Evolutionary conservation across 2,888 invertebrate species (phyloP).

Genomic region (Lasioglossum calceatum): DNA sequence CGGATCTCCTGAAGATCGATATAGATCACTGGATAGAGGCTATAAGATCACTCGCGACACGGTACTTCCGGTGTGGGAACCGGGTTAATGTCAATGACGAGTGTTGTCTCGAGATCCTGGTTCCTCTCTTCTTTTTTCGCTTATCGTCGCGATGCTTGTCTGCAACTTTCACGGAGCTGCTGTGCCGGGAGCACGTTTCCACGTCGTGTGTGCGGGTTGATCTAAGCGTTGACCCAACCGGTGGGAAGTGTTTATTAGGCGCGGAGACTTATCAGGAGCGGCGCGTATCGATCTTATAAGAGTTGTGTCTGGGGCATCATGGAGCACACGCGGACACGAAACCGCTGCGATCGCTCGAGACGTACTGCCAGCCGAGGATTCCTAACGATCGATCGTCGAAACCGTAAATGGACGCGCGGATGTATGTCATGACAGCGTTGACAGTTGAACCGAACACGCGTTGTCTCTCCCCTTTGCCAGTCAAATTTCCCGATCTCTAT

Average conservation of each 20-base stretch:
- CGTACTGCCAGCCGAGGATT: conserved; percentile 28
- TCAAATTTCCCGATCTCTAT: not conserved
- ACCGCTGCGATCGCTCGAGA: conserved; percentile 21
- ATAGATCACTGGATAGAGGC: not conserved
- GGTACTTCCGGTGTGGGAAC: not conserved
- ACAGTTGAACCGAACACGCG: conserved; percentile 16
- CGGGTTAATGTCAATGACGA: not conserved
- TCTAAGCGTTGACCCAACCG: not conserved
- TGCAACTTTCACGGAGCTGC: not conserved
- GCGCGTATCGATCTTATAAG: not conserved
- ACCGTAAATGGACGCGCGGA: conserved; percentile 32
- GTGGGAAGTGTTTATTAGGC: not conserved
- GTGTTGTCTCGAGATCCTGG: not conserved
- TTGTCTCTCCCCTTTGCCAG: conserved; percentile 25
- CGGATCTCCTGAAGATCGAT: not conserved
- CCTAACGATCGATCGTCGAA: conserved; percentile 40
- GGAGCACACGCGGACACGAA: not conserved
- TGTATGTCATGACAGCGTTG: conserved; percentile 39
- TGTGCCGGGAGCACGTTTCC: not conserved
- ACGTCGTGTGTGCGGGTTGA: not conserved
- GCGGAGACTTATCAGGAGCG: not conserved
- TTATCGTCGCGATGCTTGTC: conserved; percentile 2
- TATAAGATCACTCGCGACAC: not conserved
- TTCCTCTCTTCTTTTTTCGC: not conserved
- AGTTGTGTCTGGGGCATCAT: not conserved